Evolutionary conservation across 2,113 vertebrate species (phyloP), one percentile per base, ranked within the genome.

Genomic region (Callopanchax toddi): DNA sequence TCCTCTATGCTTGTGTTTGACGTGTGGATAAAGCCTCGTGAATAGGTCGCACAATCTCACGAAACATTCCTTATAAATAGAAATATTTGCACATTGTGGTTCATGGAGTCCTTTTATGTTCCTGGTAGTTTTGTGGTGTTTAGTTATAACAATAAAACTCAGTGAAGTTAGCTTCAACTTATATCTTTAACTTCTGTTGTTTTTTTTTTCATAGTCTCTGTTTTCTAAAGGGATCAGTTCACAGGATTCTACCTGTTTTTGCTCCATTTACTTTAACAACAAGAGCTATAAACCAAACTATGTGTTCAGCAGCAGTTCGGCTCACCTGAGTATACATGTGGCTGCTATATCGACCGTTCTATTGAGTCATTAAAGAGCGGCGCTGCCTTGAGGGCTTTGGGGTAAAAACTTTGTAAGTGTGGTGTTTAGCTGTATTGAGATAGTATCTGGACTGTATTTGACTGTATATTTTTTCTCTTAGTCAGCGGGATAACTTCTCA

Each of bases 281-380:
- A 61, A 79, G 72, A 62, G 76, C 76, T 29, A 50, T 85, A 84
- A 80, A 79, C 16, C 32, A 32, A 53, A 44, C 59, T 34, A 34
- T 70, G 52, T 67, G 60, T 79, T 78, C 82, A 70, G 68, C 61
- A 61, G 73, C 74, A 56, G 74, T 75, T 78, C 78, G 66, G 83
- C 83, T 80, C 83, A 88, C 81, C 83, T 82, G 77, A 73, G 73
- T 83, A 54, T 83, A 68, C 79, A 61, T 69, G 73, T 43, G 49
- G 49, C 71, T 76, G 77, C 68, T 82, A 63, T 81, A 89, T 86
- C 76, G 78, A 87, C 76, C 88, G 2, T 82, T 77, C 78, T 75
- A 83, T 79, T 55, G 82, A 85, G 77, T 67, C 74, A 80, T 80
- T 84, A 85, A 84, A 78, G 60, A 80, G 55, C 56, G 7, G 18